Conservation (phyloP, 1,140 invertebrate genomes). For the Brachionus koreanus region DNA sequence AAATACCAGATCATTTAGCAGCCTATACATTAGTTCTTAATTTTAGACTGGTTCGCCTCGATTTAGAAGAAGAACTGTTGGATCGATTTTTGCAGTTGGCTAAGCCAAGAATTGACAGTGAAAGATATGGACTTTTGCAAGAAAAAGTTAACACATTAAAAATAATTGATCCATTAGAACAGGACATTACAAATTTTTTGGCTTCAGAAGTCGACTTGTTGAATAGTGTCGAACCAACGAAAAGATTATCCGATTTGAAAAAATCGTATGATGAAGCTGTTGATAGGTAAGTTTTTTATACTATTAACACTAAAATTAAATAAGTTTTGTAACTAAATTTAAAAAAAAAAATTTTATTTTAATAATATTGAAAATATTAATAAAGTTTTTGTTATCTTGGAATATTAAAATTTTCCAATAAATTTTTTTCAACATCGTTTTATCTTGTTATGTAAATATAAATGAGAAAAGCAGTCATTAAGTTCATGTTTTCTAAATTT, state of each 20-base stretch:
- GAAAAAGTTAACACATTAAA: conserved; percentile 55
- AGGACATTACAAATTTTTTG: conserved; percentile 52
- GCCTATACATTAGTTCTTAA: conserved; percentile 53
- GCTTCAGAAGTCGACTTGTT: conserved; percentile 54
- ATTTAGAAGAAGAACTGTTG: conserved; percentile 55
- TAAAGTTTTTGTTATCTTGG: no score
- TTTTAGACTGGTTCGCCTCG: conserved; percentile 51
- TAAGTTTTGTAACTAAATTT: no score
- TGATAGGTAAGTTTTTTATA: conserved; percentile 50
- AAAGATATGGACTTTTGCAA: conserved; percentile 51
- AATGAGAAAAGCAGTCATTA: no score
- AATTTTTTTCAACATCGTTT: no score
- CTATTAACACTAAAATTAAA: background rate
- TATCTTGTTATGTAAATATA: no score
- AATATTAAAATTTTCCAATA: no score
- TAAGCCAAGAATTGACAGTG: conserved; percentile 56
- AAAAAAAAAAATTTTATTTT: no score
- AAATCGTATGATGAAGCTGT: conserved; percentile 57
- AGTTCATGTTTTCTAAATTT: no score
- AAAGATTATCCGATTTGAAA: conserved; percentile 55
- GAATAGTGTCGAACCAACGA: conserved; percentile 54
- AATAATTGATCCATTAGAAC: conserved; percentile 51
- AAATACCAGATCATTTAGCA: conserved; percentile 52
- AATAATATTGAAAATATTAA: no score
- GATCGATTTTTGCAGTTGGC: conserved; percentile 54